Base-by-base conservation (phyloP, 2,797 vertebrate species). In the Melanotaenia maccullochi region DNA sequence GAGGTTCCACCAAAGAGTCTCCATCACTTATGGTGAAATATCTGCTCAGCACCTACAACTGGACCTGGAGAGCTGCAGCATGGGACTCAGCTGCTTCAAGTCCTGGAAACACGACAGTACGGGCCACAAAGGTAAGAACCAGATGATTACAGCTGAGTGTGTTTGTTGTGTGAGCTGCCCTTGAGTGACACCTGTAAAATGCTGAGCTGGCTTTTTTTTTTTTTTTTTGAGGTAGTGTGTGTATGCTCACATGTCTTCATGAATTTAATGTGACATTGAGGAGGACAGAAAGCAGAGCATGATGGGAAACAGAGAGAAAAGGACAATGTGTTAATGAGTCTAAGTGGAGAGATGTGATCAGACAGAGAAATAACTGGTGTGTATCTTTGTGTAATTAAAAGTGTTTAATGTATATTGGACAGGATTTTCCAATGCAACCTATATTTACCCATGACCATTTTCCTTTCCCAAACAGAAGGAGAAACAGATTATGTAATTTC, bases 31-130 rank as follows among this genome's bases (percentile, higher is more conserved):
- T 49, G 47, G n/a, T 55, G 32, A 51, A 13, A 51, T 60, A 66
- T 55, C 33, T 9, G 1, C 25, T 20, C 59, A 73, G 32, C 67
- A 74, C 62, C 78, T 32, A 4, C 60, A 51, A 18, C 16, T 9
- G 9, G 65, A 68, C 38, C 42, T 13, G 65, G 67, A 88, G 70
- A 14, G 49, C 82, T 84, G 85, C 93, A 95, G 92, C 78, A 95
- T 95, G 94, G 94, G 94, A 90, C 94, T 95, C 88, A 93, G 94
- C 89, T 95, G 94, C 90, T 95, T 95, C 83, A 95, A 95, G 91
- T 95, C 94, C 75, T 95, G 94, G 94, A 95, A 94, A 90, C 90
- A 93, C 77, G 90, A 94, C 83, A 90, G 91, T 12, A 78, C 89
- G 49, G 87, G 93, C 74, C 92, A 87, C 85, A 95, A 95, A 93